These are phyloP conservation scores for Oreocharis arfaki DNA, from an alignment of 2,113 vertebrate species.

Conservation along the genomic window DNA sequence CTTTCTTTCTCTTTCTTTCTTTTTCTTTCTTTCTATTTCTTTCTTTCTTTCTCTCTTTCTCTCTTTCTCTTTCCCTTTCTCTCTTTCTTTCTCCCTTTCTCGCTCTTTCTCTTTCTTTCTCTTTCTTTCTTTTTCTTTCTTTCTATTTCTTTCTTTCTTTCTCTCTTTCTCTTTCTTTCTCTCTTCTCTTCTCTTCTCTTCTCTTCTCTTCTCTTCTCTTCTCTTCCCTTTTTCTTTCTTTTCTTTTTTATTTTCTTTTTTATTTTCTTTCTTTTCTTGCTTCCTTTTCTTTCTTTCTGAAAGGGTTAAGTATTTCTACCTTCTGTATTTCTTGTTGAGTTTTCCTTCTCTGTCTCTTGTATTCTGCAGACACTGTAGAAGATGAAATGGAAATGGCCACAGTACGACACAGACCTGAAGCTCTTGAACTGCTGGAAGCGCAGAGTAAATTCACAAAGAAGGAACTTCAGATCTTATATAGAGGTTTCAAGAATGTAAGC, in stretches of 20 bases:
- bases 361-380: conserved; percentile 90
- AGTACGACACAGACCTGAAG: conserved; percentile 94
- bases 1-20: no score
- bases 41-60: background rate
- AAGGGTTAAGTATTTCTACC: background rate
- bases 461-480: conserved; percentile 97
- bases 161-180: no score
- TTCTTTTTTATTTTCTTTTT: no score
- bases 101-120: no score
- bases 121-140: fast-evolving
- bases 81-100: background rate
- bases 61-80: no score
- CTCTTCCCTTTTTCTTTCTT: no score
- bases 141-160: background rate
- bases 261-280: background rate
- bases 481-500: conserved; percentile 98
- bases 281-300: background rate
- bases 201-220: no score
- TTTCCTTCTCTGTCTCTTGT: conserved; percentile 32
- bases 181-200: background rate
- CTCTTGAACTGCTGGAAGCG: conserved; percentile 91
- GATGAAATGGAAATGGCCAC: conserved; percentile 97
- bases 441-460: conserved; percentile 97
- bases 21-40: fast-evolving
- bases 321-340: background rate